These are phyloP conservation scores for Eublepharis macularius DNA, from an alignment of 2,113 vertebrate genomes.

Conservation along the genomic window DNA sequence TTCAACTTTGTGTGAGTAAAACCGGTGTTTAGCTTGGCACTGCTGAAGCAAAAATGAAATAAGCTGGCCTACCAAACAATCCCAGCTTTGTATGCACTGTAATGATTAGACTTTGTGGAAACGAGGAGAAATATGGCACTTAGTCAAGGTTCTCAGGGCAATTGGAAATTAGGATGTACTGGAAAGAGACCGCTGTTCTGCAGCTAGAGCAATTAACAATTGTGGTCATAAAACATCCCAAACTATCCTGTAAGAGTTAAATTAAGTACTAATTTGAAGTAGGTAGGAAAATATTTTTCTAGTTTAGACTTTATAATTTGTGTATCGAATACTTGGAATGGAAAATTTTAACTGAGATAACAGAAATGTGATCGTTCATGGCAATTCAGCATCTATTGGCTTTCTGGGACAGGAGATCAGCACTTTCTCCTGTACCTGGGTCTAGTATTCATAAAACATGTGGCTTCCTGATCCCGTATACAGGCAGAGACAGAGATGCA, in stretches of 20 bases:
- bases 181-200: slow-evolving; percentile 30
- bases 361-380: neutral
- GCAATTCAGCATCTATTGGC: neutral
- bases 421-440: neutral
- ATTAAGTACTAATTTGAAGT: slow-evolving; percentile 12
- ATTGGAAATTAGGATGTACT: slow-evolving; percentile 35
- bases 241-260: neutral
- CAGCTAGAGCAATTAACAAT: slow-evolving; percentile 24
- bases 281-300: slow-evolving; percentile 22
- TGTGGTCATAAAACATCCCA: slow-evolving; percentile 21
- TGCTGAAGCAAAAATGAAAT: slow-evolving; percentile 36
- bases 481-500: neutral
- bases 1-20: slow-evolving; percentile 51
- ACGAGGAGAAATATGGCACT: slow-evolving; percentile 23
- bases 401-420: neutral
- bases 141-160: slow-evolving; percentile 41
- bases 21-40: slow-evolving; percentile 59
- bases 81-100: slow-evolving; percentile 39
- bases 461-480: neutral
- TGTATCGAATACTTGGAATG: neutral
- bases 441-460: neutral
- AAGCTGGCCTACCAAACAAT: slow-evolving; percentile 44
- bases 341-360: neutral
- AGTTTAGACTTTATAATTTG: neutral
- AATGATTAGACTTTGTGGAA: slow-evolving; percentile 49